Base-by-base conservation (phyloP, 2,797 vertebrate genomes). In the Syngnathus rostellatus region DNA sequence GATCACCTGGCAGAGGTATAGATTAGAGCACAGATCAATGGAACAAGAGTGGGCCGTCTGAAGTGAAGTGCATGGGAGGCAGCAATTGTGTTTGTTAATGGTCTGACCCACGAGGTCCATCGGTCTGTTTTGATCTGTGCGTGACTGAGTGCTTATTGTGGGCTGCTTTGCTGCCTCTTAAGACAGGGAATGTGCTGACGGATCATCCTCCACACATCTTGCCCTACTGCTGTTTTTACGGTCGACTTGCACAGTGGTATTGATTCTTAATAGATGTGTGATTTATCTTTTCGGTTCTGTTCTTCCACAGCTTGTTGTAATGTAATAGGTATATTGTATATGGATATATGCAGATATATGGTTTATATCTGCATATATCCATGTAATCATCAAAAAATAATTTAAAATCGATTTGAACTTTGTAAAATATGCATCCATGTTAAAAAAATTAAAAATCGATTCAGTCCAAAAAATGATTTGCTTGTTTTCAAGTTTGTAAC, bases 11-110 rank as follows among this genome's bases (percentile, higher is more conserved):
- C 82, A 79, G 75, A 55, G 48, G 41, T 75, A 80, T 77, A 62
- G 77, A 86, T 84, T 68, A 76, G 63, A 64, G 63, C 46, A n/a
- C 25, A 75, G 79, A 80, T 85, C 79, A 72, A 79, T 81, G 71
- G 64, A 61, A 67, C 63, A 68, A 62, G 65, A 19, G 73, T 72
- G 66, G 4, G 69, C 64, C 65, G 68, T 73, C 65, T 73, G 64
- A 76, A 72, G 68, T 71, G 64, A 39, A 25, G 74, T 62, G 71
- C 66, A 70, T 31, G 63, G 70, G 62, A 73, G 63, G 68, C 48
- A 25, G 68, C 3, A 5, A 61, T 57, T 70, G 45, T 37, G 69
- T 62, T 68, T 76, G 72, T 74, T 77, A 70, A 71, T 73, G 50
- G 54, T 39, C 37, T 2, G 63, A 73, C 69, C 71, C 63, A 72